Evolutionary conservation across 2,888 invertebrate genomes (phyloP).

Genomic region (Drosophila infuscata): DNA sequence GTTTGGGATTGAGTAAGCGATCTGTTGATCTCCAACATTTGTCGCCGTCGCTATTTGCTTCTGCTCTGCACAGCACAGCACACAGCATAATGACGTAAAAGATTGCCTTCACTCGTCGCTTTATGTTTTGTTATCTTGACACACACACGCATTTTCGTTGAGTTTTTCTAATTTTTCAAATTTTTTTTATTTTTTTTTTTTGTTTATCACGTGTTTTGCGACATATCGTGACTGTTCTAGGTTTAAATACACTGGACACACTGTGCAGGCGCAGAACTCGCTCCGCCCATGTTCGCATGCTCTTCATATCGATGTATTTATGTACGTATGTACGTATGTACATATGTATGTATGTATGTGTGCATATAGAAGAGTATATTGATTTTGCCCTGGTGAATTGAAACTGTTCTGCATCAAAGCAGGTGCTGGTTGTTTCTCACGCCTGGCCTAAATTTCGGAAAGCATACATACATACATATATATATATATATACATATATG

Average conservation of each 20-base stretch:
- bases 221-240: slow-evolving; percentile 25
- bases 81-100: slow-evolving; percentile 64
- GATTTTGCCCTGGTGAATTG: background rate
- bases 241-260: slow-evolving; percentile 45
- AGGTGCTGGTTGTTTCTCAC: background rate
- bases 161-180: background rate
- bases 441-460: background rate
- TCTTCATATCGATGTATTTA: background rate
- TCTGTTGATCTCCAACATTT: slow-evolving; percentile 75
- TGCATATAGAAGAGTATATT: background rate
- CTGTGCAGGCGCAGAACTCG: slow-evolving; percentile 43
- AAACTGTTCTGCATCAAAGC: background rate
- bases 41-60: slow-evolving; percentile 46
- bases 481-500: no score
- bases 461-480: no score
- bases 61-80: slow-evolving; percentile 21
- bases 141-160: slow-evolving; percentile 36
- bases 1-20: slow-evolving; percentile 69
- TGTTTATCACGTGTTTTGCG: slow-evolving; percentile 66
- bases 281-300: slow-evolving; percentile 4
- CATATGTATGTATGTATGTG: background rate
- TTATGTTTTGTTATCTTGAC: slow-evolving; percentile 56
- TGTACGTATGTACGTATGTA: background rate
- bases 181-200: background rate
- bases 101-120: slow-evolving; percentile 64